Evolutionary conservation across 37 sponge, comb jelly and placozoan species (phyloP), one percentile per base, ranked within the genome.

Genomic region (Lycopodina hypogea): DNA sequence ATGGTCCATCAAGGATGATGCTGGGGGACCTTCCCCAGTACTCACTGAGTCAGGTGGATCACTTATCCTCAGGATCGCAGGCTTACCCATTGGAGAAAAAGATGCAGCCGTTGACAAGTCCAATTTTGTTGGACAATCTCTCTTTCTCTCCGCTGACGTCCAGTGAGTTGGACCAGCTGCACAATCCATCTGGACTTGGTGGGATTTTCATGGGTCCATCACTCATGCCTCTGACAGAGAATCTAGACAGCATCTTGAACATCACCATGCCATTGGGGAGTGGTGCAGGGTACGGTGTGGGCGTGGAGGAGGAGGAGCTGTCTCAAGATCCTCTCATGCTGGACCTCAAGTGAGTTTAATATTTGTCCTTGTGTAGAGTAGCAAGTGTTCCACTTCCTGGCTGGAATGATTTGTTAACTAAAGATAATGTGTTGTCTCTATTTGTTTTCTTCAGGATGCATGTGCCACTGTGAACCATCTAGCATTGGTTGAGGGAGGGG

Each of bases 271-370:
- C 87, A n/a, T 73, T 76, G 9, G 93, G 92, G 17, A 68, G 76
- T 70, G 84, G 90, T 12, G 81, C 82, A 11, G 92, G 92, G 24
- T 87, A 87, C 58, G 93, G 93, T 7, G 83, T 87, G 64, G 93
- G 93, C 4, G 75, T 87, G 37, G 37, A 73, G 36, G 89, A 87
- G 23, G 92, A 92, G 18, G 90, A 89, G 34, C 66, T 80, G n/a
- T 36, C 59, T 39, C 33, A 29, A 0, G 58, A 6, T 1, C 9
- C 67, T 53, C 80, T 81, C 6, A 71, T 69, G 80, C 41, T 70
- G 3, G 74, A 58, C 42, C 37, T 75, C 17, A 72, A 56, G 76
- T 75, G 8, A 30, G 72, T 42, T 17, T 72, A 53, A 72, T 1
- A 11, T 53, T 24, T 48, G n/a, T 72, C 6, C 21, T 41, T 36